phyloP scores from a whole-genome alignment of 2,113 vertebrate species.

The Spea multiplicata region DNA sequence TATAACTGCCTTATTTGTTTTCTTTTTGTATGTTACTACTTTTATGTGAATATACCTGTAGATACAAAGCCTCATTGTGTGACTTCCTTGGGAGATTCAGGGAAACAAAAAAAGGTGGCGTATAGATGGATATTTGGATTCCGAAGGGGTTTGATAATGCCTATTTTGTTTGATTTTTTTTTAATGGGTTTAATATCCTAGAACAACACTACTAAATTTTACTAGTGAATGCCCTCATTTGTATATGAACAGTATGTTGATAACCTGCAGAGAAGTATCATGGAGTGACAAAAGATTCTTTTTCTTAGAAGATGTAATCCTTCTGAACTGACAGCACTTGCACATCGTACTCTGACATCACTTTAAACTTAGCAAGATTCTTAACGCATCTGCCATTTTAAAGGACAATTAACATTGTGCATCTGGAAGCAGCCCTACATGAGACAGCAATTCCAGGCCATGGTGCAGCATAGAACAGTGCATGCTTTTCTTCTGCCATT shows the following conservation, averaged over 20 bases:
- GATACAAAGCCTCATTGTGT: conserved; percentile 70
- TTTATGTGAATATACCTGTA: conserved; percentile 85
- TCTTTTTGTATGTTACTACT: conserved; percentile 96
- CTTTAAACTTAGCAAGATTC: conserved; percentile 52
- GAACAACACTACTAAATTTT: conserved; percentile 75
- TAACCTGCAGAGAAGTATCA: conserved; percentile 57
- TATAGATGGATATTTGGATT: conserved; percentile 68
- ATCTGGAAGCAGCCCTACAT: conserved; percentile 50
- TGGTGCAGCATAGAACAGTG: conserved; percentile 48
- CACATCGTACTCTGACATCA: conserved; percentile 56
- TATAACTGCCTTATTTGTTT: conserved; percentile 92
- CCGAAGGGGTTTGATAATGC: conserved; percentile 65
- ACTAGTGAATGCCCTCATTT: conserved; percentile 65
- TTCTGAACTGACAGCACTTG: conserved; percentile 62
- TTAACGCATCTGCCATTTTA: conserved; percentile 54
- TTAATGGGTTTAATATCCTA: conserved; percentile 76
- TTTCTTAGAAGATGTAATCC: conserved; percentile 65
- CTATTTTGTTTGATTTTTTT: conserved; percentile 60
- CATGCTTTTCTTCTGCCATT: conserved; percentile 39
- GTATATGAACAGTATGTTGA: conserved; percentile 73
- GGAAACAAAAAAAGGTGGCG: conserved; percentile 58
- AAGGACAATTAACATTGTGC: conserved; percentile 48
- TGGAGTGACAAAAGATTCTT: conserved; percentile 58
- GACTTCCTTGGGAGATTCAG: conserved; percentile 59
- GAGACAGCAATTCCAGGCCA: not conserved